These are phyloP conservation scores for Drosophila gunungcola DNA, from an alignment of 1,140 invertebrate species.

Conservation along the genomic window DNA sequence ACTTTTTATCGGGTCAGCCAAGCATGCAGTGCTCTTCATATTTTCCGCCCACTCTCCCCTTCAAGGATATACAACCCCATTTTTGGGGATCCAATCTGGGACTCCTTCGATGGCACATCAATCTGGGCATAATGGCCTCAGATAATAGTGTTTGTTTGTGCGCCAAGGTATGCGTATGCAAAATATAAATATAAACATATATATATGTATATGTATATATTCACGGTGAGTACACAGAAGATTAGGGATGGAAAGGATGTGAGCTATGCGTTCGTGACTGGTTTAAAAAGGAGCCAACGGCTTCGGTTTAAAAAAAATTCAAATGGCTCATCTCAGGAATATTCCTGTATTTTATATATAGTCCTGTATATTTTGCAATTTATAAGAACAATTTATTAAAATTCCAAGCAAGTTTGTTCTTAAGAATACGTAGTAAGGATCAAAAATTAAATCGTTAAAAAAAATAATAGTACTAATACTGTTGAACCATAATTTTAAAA, in stretches of 20 bases:
- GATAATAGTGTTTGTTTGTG: conserved; percentile 79
- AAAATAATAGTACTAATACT: no score
- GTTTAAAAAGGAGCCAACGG: background rate
- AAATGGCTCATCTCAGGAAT: no score
- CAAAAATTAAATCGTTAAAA: no score
- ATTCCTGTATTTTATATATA: no score
- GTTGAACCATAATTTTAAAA: no score
- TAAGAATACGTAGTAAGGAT: no score
- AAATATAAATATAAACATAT: conserved; percentile 54
- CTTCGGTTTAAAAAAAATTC: background rate
- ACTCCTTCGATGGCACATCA: conserved; percentile 65
- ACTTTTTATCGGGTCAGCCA: conserved; percentile 65
- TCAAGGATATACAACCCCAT: background rate
- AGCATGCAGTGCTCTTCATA: conserved; percentile 48
- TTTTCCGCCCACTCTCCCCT: background rate
- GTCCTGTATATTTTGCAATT: no score
- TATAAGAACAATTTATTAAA: no score
- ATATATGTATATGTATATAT: conserved; percentile 44
- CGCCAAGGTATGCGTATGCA: conserved; percentile 68
- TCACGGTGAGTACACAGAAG: conserved; percentile 32
- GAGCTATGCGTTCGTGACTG: background rate
- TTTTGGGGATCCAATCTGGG: conserved; percentile 26
- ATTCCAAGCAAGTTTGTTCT: no score
- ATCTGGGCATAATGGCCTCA: conserved; percentile 72
- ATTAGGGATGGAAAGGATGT: conserved; percentile 1